Evolutionary conservation across 2,888 invertebrate species (phyloP), one percentile per base, ranked within the genome.

Genomic region (Eupeodes luniger): DNA sequence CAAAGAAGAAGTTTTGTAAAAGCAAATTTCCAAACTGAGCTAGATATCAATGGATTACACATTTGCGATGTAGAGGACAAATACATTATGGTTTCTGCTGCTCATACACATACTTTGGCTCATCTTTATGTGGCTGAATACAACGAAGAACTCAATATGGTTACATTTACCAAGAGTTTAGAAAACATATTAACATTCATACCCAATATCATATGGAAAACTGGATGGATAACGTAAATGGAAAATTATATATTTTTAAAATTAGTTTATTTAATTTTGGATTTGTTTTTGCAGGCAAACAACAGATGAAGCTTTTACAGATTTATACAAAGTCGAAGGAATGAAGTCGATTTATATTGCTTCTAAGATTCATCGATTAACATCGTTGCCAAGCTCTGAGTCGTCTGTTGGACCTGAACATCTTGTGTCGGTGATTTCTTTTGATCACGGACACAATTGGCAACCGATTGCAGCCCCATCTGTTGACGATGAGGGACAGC

Each of bases 321-420:
- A 98, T 92, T 94, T 98, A 1, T 97, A 98, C 93, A 96, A 96
- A 91, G 97, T 98, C 0, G 96, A 97, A 92, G 98, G 98, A 0
- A 94, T 98, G 69, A 95, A 96, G 62, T 98, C 98, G 0, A 97
- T 98, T 90, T 98, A 98, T 94, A 97, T 98, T 89, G 98, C 97
- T 0, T 98, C 98, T 0, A 96, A 96, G 92, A 95, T 98, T 1
- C 94, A 94, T 44, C 93, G 94, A 0, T 94, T 94, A 0, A 69
- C 80, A 2, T 55, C 78, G 5, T 59, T 61, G 34, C 12, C 69
- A 9, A 78, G 78, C 44, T 77, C 70, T 9, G 90, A 90, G 44
- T 93, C 94, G 5, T 80, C 89, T n/a, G 94, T 96, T 3, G 96
- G 96, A 0, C 96, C 96, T 0, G 97, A 97, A 90, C 96, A 97